phyloP scores from a whole-genome alignment of 2,113 vertebrate species.

The Ahaetulla prasina region DNA sequence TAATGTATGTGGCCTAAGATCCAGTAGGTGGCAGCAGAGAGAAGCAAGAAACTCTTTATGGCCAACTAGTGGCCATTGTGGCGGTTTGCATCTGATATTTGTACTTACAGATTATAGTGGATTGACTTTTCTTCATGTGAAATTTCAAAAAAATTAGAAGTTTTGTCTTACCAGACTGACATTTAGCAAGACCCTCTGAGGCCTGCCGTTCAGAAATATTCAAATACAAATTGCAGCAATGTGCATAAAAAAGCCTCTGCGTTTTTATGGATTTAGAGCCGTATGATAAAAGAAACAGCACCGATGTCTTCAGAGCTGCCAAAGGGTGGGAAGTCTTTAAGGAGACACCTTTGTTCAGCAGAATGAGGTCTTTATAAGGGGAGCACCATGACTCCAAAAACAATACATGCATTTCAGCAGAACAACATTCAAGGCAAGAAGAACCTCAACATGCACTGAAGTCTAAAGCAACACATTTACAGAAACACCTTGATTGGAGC shows the following conservation, averaged over 20 bases:
- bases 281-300: not conserved
- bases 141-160: not conserved
- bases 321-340: not conserved
- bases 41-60: not conserved
- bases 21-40: not conserved
- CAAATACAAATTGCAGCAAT: not conserved
- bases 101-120: not conserved
- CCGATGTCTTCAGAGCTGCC: not conserved
- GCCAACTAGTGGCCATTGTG: not conserved
- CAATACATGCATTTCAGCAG: not conserved
- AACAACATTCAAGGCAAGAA: not conserved
- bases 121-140: not conserved
- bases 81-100: not conserved
- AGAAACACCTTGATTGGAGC: not conserved
- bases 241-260: not conserved
- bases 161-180: not conserved
- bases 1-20: not conserved
- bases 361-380: not conserved
- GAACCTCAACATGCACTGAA: not conserved
- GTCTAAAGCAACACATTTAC: conserved; percentile 18
- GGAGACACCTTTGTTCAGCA: not conserved
- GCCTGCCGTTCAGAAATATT: not conserved
- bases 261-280: not conserved
- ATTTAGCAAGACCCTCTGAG: not conserved
- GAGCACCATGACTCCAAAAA: conserved; percentile 7